Base-by-base conservation (phyloP, 1,140 invertebrate genomes). In the Psilanteris sp. region DNA sequence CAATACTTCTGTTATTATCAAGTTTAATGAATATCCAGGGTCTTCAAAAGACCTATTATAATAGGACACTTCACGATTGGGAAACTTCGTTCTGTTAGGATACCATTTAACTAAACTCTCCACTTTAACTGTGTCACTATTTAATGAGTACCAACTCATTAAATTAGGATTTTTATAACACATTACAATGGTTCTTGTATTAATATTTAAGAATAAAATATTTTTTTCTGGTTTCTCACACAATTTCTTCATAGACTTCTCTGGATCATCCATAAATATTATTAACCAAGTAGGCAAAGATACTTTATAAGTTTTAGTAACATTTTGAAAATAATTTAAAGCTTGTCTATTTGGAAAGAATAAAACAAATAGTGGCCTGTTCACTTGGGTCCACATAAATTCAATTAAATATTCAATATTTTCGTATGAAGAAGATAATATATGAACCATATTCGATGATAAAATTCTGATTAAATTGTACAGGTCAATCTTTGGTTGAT, bases 81-180 rank as follows among this genome's bases (percentile, higher is more conserved):
- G 48, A 54, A 54, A 54, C 2, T 1, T 27, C 11, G 34, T 37
- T 4, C 27, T 39, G 9, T 14, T 14, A 4, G 41, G 32, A n/a
- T 11, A 0, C 57, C 57, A 62, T 0, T 13, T 37, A 7, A n/a
- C 29, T 8, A 46, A 48, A 27, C 48, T 29, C 7, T 37, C 4
- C 1, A 48, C 24, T 29, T 14, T 13, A 9, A 37, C 39, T 27
- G 0, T 11, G 20, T 39, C 16, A 16, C 26, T 3, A 14, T 18
- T 0, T 4, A 18, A n/a, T 3, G 43, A 34, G 24, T 46, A 37
- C 57, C 39, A 62, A 10, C 2, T 16, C 4, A 4, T 61, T 4
- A 61, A 22, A 15, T 15, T 34, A 9, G 39, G 41, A 44, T 46
- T 26, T 7, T 61, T 46, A 4, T 34, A 61, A 26, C 55, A 61